phyloP scores from a whole-genome alignment of 2,888 invertebrate genomes.

The Prenolepis imparis region DNA sequence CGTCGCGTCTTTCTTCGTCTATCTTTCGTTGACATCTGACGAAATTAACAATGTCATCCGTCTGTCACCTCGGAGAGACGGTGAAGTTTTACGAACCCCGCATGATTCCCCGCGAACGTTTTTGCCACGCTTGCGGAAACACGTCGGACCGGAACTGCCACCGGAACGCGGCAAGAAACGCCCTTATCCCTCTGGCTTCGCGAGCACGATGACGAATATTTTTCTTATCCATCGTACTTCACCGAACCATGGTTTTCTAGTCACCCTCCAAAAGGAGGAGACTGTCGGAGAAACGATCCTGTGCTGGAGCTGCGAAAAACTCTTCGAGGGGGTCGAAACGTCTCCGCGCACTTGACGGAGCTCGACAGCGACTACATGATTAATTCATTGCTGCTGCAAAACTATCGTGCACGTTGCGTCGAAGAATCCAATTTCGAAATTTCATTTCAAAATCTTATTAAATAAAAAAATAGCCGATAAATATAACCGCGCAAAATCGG shows the following conservation, averaged over 20 bases:
- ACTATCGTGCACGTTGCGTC: slow-evolving; percentile 27
- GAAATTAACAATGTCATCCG: slow-evolving; percentile 81
- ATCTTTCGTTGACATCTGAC: slow-evolving; percentile 74
- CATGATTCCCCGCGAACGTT: slow-evolving; percentile 50
- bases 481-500: neutral
- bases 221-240: slow-evolving; percentile 51
- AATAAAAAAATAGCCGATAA: neutral
- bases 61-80: slow-evolving; percentile 73
- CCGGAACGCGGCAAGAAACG: slow-evolving; percentile 45
- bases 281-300: slow-evolving; percentile 34
- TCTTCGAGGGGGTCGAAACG: slow-evolving; percentile 51
- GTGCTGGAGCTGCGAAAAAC: slow-evolving; percentile 47
- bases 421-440: slow-evolving; percentile 27
- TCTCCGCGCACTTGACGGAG: slow-evolving; percentile 41
- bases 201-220: slow-evolving; percentile 60
- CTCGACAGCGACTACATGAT: slow-evolving; percentile 52
- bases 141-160: slow-evolving; percentile 49
- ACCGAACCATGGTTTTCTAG: slow-evolving; percentile 45
- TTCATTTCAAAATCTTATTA: neutral
- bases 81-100: slow-evolving; percentile 31
- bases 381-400: slow-evolving; percentile 46
- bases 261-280: slow-evolving; percentile 42
- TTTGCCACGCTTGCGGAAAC: slow-evolving; percentile 66
- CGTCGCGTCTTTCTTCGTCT: slow-evolving; percentile 63
- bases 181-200: slow-evolving; percentile 34